Evolutionary conservation across 2,888 invertebrate genomes (phyloP), one percentile per base, ranked within the genome.

Genomic region (Drosophila ustulata): DNA sequence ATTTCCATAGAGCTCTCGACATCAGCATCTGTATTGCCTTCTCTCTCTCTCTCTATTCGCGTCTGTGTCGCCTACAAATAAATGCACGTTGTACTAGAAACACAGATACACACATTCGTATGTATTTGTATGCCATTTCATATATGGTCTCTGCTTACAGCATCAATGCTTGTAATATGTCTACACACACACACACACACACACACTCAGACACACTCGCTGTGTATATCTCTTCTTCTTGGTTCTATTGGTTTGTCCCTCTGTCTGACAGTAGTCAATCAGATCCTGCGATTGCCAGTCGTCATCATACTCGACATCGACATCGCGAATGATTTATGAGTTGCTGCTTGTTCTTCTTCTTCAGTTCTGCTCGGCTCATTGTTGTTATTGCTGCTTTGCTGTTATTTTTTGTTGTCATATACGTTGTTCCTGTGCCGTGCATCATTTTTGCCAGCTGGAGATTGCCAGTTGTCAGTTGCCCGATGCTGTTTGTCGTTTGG

Each of bases 301-400:
- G 79, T 82, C 88, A 86, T 88, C 88, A 73, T 85, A 88, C 80
- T 82, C 88, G 88, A 82, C 86, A 82, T 82, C 68, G 80, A 85
- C 70, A 62, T 75, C 79, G 87, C 88, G 87, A 88, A 83, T 83
- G 83, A 83, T 83, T 83, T 83, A 83, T 83, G 83, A 81, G 69
- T 75, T 63, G 80, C 51, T 75, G 56, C 47, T 43, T 55, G 34
- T 61, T 50, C 61, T 43, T 52, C 9, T 62, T 53, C 32, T 11
- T 32, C 18, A 18, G 28, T 28, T 43, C 43, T 53, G 11, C 25
- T 43, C 55, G 34, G 46, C 23, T 46, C 30, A 30, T 5, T 3
- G 59, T 47, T 49, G n/a, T 1, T 53, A 28, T 11, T 57, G 56
- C 37, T 67, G 23, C 53, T 39, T 11, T 49, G 28, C 71, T 53